A percentile compares a stretch with the other conserved stretches of the same genome.
Conservation (phyloP, 2,888 invertebrate genomes). For the Zelleria hepariella region DNA sequence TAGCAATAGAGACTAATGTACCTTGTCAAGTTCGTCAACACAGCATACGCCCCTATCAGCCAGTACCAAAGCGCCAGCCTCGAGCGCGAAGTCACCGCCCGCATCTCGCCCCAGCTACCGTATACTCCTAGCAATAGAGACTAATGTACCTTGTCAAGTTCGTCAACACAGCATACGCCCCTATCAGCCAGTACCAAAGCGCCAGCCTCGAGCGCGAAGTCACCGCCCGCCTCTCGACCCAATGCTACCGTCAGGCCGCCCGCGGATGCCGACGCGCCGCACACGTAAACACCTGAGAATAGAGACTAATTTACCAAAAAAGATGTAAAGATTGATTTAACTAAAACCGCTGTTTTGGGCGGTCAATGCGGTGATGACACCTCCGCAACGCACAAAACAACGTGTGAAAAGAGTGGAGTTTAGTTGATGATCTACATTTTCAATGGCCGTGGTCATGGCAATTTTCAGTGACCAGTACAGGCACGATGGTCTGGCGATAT, state of each 20-base stretch:
- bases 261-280: conserved; percentile 88
- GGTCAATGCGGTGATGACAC: too few species aligned
- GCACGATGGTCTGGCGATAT: too few species aligned
- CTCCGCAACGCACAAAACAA: too few species aligned
- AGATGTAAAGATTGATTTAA: too few species aligned
- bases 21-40: conserved; percentile 97
- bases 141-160: conserved; percentile 95
- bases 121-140: conserved; percentile 82
- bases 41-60: conserved; percentile 93
- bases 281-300: conserved; percentile 85
- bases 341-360: too few species aligned
- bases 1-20: too few species aligned
- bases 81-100: conserved; percentile 84
- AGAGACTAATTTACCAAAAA: too few species aligned
- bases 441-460: too few species aligned
- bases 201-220: conserved; percentile 89
- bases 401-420: too few species aligned
- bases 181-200: conserved; percentile 88
- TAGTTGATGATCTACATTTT: too few species aligned
- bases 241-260: conserved; percentile 86
- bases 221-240: conserved; percentile 80
- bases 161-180: conserved; percentile 95
- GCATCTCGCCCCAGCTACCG: conserved; percentile 85
- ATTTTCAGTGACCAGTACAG: too few species aligned
- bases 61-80: conserved; percentile 89